Percentiles rank a stretch among this genome's conserved stretches.
phyloP scores from a whole-genome alignment of 2,113 vertebrate species.

The Zosterops pallidus region DNA sequence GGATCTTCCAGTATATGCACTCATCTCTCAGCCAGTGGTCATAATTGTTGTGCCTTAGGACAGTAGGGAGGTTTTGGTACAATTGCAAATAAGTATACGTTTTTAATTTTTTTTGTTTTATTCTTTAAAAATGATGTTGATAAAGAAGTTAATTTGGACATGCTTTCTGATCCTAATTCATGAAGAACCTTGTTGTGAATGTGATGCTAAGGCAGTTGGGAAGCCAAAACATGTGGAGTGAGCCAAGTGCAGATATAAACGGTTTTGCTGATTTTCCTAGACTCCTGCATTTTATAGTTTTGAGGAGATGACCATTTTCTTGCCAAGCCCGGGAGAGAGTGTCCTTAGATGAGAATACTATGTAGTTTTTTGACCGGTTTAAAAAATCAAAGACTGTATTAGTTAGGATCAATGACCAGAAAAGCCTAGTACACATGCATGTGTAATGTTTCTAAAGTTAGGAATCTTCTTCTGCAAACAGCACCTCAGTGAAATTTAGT shows the following conservation, averaged over 20 bases:
- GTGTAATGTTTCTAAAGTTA: background rate
- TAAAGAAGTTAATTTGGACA: background rate
- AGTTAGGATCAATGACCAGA: background rate
- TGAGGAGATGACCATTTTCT: background rate
- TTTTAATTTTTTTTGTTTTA: background rate
- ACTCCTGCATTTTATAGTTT: background rate
- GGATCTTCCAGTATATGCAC: background rate
- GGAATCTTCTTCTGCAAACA: background rate
- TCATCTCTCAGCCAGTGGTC: background rate
- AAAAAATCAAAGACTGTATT: background rate
- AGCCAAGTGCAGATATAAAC: background rate
- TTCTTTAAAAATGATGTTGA: background rate
- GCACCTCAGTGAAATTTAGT: background rate
- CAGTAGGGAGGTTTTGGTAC: background rate
- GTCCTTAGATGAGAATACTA: background rate
- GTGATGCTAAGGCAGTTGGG: background rate
- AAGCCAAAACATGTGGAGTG: background rate
- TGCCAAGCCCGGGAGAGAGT: background rate
- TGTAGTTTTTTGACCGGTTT: accelerated
- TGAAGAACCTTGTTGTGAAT: background rate
- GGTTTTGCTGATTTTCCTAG: background rate
- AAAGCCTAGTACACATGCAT: background rate
- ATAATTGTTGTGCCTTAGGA: background rate
- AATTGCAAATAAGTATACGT: background rate
- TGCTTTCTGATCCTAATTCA: background rate